Percentiles rank a stretch among this genome's conserved stretches.
These are phyloP conservation scores for Passer montanus DNA, from an alignment of 2,113 vertebrate species.

Conservation along the genomic window DNA sequence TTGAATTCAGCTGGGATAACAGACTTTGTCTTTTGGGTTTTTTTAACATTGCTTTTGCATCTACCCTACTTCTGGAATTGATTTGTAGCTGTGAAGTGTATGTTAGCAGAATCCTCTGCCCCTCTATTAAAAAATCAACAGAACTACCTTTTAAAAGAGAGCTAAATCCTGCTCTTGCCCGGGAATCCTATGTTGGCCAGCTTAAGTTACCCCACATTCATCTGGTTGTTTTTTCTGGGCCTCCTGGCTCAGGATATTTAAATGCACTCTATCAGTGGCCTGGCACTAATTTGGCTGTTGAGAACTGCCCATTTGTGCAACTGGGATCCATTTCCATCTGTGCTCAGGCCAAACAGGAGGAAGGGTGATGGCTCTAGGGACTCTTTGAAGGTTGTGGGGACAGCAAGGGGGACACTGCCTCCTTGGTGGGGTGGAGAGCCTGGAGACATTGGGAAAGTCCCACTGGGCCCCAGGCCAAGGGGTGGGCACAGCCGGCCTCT, in stretches of 20 bases:
- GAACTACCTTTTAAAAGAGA: neutral
- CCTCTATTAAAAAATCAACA: neutral
- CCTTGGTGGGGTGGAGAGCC: neutral
- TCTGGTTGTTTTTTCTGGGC: neutral
- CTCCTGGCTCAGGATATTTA: neutral
- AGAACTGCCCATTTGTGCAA: neutral
- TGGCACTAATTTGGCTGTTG: neutral
- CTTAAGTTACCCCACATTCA: neutral
- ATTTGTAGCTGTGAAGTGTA: neutral
- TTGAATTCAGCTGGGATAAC: neutral
- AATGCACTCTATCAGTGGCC: neutral
- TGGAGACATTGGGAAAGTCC: neutral
- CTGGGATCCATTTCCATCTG: rapidly evolving
- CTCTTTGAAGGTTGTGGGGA: neutral
- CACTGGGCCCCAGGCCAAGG: neutral
- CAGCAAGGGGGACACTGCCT: neutral
- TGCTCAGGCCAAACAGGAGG: neutral
- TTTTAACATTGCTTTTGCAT: neutral
- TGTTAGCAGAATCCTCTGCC: neutral
- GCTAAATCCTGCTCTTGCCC: neutral
- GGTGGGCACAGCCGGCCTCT: neutral
- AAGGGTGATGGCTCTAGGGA: neutral
- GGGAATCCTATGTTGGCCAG: neutral
- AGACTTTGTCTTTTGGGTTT: neutral
- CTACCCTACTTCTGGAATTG: neutral